Evolutionary conservation across 2,888 invertebrate species (phyloP).

Genomic region (Caenorhabditis zanzibari): DNA sequence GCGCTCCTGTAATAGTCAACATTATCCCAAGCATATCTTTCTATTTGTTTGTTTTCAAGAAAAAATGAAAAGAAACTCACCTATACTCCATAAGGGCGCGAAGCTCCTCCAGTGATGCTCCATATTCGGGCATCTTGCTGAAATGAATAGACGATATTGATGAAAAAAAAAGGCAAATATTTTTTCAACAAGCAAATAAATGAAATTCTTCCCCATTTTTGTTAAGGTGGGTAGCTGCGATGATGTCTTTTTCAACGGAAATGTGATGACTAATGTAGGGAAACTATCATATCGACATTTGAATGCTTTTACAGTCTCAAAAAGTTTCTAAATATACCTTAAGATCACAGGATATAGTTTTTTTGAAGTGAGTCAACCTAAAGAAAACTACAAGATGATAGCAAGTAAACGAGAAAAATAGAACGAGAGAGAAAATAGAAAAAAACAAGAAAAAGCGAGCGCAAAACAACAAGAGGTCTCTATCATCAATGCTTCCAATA

Average conservation of each 20-base stretch:
- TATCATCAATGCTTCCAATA: conserved; percentile 35
- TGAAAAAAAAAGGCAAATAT: conserved; percentile 13
- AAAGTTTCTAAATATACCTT: not conserved
- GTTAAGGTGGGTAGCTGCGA: not conserved
- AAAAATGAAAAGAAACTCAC: conserved; percentile 26
- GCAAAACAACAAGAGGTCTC: conserved; percentile 30
- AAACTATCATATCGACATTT: conserved; percentile 4
- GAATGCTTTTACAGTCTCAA: not conserved
- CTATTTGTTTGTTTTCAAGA: not conserved
- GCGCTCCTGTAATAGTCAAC: conserved; percentile 72
- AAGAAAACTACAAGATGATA: conserved; percentile 32
- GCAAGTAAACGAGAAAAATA: conserved; percentile 31
- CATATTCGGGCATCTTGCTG: conserved; percentile 73
- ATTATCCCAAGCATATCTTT: too few species aligned
- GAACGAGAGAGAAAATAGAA: conserved; percentile 38
- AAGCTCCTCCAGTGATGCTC: conserved; percentile 80
- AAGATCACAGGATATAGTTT: conserved; percentile 6
- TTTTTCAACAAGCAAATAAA: conserved; percentile 12
- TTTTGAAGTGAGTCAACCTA: conserved; percentile 27
- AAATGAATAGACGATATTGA: conserved; percentile 27
- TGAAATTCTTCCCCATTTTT: not conserved
- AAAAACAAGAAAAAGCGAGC: conserved; percentile 22
- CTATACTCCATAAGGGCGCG: conserved; percentile 81
- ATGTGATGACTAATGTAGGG: conserved; percentile 22
- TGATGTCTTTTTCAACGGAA: conserved; percentile 22